A percentile compares a stretch with the other conserved stretches of the same genome.
Evolutionary conservation across 2,797 vertebrate species (phyloP).

Genomic region (Sebastes oblongus): DNA sequence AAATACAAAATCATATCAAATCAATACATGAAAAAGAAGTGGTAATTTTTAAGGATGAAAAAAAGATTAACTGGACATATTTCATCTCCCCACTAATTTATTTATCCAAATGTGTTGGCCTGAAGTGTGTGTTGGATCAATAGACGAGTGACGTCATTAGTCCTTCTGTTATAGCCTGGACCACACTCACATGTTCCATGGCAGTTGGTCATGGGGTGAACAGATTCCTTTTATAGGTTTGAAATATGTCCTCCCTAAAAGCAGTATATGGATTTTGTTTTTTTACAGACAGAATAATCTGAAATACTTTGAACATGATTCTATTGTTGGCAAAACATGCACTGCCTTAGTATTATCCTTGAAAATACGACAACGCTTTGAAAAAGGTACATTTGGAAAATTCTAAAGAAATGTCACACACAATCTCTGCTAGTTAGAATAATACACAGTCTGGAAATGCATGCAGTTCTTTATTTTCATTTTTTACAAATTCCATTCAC

Average conservation of each 20-base stretch:
- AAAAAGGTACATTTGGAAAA: not conserved
- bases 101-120: constrained; percentile 27
- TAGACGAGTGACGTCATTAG: constrained; percentile 21
- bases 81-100: not conserved
- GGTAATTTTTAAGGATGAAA: not conserved
- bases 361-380: not conserved
- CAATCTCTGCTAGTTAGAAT: not conserved
- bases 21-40: not conserved
- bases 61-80: not conserved
- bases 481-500: constrained; percentile 3
- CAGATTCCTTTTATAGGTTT: not conserved
- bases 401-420: not conserved
- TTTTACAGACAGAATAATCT: not conserved
- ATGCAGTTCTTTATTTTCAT: not conserved
- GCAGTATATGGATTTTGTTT: not conserved
- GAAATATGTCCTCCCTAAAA: not conserved
- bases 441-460: not conserved
- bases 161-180: constrained; percentile 32
- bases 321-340: not conserved
- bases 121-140: constrained; percentile 19
- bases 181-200: constrained; percentile 11
- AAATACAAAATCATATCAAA: not conserved
- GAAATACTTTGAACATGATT: not conserved
- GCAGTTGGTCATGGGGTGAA: constrained; percentile 7
- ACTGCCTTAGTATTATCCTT: not conserved